phyloP scores from a whole-genome alignment of 2,113 vertebrate genomes.

The Tachysurus vachellii region DNA sequence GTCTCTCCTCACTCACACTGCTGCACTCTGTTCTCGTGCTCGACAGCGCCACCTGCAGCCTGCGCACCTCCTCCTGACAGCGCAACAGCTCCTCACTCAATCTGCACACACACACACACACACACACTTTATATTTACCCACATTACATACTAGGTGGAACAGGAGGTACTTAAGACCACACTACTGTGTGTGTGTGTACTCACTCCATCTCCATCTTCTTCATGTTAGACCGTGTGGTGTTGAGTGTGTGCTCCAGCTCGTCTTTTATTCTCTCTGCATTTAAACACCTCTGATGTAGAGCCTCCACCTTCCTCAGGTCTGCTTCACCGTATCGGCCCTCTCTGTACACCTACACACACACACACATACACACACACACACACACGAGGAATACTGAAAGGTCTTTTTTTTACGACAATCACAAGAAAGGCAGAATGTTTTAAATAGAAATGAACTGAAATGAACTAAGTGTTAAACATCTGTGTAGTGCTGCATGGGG shows the following conservation, averaged over 20 bases:
- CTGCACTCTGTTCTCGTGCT: slow-evolving; percentile 79
- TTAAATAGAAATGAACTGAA: no score
- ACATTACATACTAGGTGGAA: background rate
- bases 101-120: slow-evolving; percentile 7
- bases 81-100: slow-evolving; percentile 80
- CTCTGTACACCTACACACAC: slow-evolving; percentile 77
- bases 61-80: slow-evolving; percentile 81
- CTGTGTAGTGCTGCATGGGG: background rate
- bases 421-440: no score
- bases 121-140: background rate
- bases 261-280: slow-evolving; percentile 82
- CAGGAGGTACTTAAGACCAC: background rate
- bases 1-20: slow-evolving; percentile 84
- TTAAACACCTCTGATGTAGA: slow-evolving; percentile 84
- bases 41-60: slow-evolving; percentile 80
- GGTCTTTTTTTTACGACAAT: no score
- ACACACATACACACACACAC: background rate
- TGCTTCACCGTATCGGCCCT: slow-evolving; percentile 74
- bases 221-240: slow-evolving; percentile 82
- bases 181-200: slow-evolving; percentile 49
- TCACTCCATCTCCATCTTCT: slow-evolving; percentile 88
- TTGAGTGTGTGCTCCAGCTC: slow-evolving; percentile 83
- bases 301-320: slow-evolving; percentile 84
- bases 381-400: background rate
- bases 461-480: background rate